Base-by-base conservation (phyloP, 2,888 invertebrate genomes). In the Eutolmus rufibarbis region DNA sequence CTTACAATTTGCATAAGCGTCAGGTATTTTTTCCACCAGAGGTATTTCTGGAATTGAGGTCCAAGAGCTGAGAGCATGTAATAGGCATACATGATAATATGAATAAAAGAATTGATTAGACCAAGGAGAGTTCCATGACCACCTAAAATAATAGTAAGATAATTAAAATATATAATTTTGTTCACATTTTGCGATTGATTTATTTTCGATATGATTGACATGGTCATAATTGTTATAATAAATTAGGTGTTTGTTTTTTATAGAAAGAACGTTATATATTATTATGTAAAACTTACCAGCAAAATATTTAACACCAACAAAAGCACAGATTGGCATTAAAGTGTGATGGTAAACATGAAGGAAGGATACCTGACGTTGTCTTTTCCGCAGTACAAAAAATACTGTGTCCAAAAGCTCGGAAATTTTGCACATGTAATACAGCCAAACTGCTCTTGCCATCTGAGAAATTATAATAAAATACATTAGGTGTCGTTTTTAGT, bases 1-100 rank as follows among this genome's bases (percentile, higher is more conserved):
- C 94, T 93, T 92, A 97, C 96, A 93, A 98, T 94, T 93, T 98
- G 98, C 91, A 98, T 93, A 86, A 95, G 94, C 5, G 98, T 98
- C 90, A 98, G 95, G 92, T 98, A 97, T 90, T 95, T 96, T 92
- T 98, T 98, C 98, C 98, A 98, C 98, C 98, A 98, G 28, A 98
- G 93, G 91, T 96, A 97, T 91, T 97, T 97, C 92, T 97, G 97
- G 91, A 97, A 96, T 89, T 95, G 94, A 0, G 98, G 98, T 5
- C 98, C 98, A 88, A 98, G 94, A 0, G 97, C 97, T 0, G 98
- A 95, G 89, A 98, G 93, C 90, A 98, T 94, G 92, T 98, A 98
- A 92, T 98, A 98, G 0, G 95, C 94, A 93, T 98, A 98, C 98
- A 98, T 98, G 88, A 98, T 94, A 87, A 98, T 94, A 92, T 98